Conservation (phyloP, 2,888 invertebrate genomes). For the Lasioglossum marginatum region DNA sequence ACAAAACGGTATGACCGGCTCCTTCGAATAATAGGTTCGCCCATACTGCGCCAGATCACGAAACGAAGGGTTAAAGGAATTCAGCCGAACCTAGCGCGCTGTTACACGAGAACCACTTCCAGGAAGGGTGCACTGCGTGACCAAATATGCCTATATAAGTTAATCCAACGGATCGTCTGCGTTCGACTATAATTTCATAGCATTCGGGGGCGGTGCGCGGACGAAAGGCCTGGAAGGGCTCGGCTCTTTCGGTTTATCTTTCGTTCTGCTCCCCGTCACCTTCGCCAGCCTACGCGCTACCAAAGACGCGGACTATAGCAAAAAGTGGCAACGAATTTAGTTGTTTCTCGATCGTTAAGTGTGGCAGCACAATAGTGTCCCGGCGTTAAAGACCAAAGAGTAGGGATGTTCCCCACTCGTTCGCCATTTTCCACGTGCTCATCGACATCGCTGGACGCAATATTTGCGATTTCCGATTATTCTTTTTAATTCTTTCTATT, state of each 20-base stretch:
- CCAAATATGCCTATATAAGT: constrained; percentile 38
- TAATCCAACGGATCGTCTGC: constrained; percentile 13
- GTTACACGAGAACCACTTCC: constrained; percentile 5
- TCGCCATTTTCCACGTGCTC: no score
- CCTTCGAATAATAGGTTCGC: background rate
- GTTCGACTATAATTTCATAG: constrained; percentile 17
- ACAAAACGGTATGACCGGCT: background rate
- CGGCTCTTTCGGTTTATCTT: background rate
- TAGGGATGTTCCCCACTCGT: no score
- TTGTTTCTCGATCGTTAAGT: no score
- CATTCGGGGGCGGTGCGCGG: background rate
- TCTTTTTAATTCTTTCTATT: no score
- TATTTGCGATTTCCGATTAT: no score
- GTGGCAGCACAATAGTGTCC: no score
- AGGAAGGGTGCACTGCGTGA: constrained; percentile 18
- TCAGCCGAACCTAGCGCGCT: background rate
- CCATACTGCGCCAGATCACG: background rate
- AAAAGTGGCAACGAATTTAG: no score
- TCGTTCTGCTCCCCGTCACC: constrained; percentile 11
- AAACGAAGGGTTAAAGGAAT: background rate
- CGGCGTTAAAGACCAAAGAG: no score
- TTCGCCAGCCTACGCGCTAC: constrained; percentile 10
- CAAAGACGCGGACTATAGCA: background rate
- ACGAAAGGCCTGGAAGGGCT: no score
- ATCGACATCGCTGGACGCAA: no score